phyloP scores from a whole-genome alignment of 2,113 vertebrate genomes.

The Salvator merianae region DNA sequence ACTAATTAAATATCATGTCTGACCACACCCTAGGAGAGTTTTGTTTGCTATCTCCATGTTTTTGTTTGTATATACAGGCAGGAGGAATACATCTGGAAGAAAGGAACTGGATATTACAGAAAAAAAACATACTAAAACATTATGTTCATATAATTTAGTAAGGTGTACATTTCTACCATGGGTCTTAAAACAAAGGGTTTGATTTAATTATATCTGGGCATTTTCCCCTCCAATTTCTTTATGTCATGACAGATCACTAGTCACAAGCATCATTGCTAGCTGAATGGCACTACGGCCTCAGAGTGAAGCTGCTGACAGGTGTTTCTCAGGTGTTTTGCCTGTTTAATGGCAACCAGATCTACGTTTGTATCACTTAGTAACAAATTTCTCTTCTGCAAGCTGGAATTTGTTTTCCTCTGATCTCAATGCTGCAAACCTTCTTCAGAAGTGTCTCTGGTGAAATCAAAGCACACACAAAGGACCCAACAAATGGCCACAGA shows the following conservation, averaged over 20 bases:
- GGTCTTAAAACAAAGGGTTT: background rate
- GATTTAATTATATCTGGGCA: background rate
- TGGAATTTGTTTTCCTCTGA: slow-evolving; percentile 15
- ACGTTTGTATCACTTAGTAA: slow-evolving; percentile 8
- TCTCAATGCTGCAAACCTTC: fast-evolving
- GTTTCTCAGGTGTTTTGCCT: background rate
- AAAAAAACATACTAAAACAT: background rate
- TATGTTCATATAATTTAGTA: background rate
- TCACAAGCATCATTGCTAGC: background rate
- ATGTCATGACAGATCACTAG: background rate
- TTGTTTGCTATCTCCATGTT: no score
- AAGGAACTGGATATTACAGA: no score
- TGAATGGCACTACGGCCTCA: background rate
- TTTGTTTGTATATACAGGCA: no score
- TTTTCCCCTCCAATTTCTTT: background rate
- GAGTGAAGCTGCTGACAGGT: background rate
- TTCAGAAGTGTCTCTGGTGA: background rate
- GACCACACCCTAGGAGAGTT: no score
- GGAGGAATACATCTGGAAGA: no score
- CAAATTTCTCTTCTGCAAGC: background rate
- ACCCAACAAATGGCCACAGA: background rate
- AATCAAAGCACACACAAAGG: background rate
- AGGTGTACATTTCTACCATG: no score
- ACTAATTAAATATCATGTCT: no score
- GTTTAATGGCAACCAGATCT: slow-evolving; percentile 4